A percentile compares a stretch with the other conserved stretches of the same genome.
Evolutionary conservation across 2,113 vertebrate genomes (phyloP).

Genomic region (Corythornis vintsioides): DNA sequence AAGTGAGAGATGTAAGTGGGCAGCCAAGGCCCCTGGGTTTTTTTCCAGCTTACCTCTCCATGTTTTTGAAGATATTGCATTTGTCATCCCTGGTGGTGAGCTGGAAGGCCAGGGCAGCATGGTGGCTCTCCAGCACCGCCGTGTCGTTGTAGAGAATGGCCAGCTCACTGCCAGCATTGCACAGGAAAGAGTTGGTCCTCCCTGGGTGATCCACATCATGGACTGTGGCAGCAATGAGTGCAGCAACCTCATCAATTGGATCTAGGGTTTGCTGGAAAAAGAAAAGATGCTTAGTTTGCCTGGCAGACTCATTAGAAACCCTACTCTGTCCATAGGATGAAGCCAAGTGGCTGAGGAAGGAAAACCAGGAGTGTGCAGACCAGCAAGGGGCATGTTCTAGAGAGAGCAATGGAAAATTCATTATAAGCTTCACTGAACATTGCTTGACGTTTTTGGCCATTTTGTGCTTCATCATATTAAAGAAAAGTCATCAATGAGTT

Average conservation of each 20-base stretch:
- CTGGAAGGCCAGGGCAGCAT: conserved; percentile 95
- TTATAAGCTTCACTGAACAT: background rate
- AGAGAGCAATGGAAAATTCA: conserved; percentile 35
- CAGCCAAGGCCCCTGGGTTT: background rate
- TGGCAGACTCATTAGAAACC: conserved; percentile 31
- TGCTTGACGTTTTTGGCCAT: background rate
- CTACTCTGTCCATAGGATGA: conserved; percentile 16
- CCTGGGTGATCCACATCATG: conserved; percentile 97
- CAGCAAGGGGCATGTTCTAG: conserved; percentile 29
- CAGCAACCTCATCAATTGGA: conserved; percentile 88
- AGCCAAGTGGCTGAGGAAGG: conserved; percentile 22
- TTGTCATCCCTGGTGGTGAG: conserved; percentile 90
- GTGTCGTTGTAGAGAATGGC: conserved; percentile 95
- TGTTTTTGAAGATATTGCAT: conserved; percentile 96
- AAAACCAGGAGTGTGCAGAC: conserved; percentile 31
- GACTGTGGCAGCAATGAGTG: conserved; percentile 92
- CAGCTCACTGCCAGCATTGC: conserved; percentile 91
- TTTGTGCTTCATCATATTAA: conserved; percentile 1
- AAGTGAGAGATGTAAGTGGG: background rate
- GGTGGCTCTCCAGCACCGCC: conserved; percentile 94
- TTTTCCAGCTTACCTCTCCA: conserved; percentile 84
- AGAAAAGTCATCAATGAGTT: background rate
- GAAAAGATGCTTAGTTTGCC: conserved; percentile 37
- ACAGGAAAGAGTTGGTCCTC: conserved; percentile 95
- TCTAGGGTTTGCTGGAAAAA: conserved; percentile 90